Conservation (phyloP, 2,113 vertebrate species). For the Pelmatolapia mariae region DNA sequence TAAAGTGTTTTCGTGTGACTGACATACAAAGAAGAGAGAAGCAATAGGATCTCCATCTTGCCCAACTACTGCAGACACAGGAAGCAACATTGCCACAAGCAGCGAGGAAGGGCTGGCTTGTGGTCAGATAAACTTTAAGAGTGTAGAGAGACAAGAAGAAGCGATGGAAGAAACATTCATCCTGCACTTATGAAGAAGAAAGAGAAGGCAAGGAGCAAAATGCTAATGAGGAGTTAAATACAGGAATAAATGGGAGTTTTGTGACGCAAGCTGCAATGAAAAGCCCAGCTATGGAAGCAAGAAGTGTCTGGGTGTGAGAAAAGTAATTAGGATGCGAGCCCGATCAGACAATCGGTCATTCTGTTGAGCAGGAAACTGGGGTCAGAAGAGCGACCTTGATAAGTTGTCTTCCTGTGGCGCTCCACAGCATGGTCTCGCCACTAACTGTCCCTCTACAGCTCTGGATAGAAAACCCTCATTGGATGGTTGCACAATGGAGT, state of each 20-base stretch:
- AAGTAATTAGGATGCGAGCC: not conserved
- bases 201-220: not conserved
- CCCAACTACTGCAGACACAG: slow-evolving; percentile 30
- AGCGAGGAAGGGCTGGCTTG: slow-evolving; percentile 13
- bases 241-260: not conserved
- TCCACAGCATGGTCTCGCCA: slow-evolving; percentile 41
- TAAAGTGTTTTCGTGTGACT: not conserved
- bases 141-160: slow-evolving; percentile 35
- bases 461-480: slow-evolving; percentile 23
- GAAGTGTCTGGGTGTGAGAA: not conserved
- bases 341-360: slow-evolving; percentile 46
- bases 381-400: slow-evolving; percentile 65
- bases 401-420: slow-evolving; percentile 50
- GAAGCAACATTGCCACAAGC: slow-evolving; percentile 22
- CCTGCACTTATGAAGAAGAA: not conserved
- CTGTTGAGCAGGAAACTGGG: slow-evolving; percentile 62
- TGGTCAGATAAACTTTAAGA: slow-evolving; percentile 22
- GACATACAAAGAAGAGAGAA: not conserved
- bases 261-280: not conserved
- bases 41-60: not conserved
- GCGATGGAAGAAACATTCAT: slow-evolving; percentile 17
- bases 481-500: slow-evolving; percentile 42
- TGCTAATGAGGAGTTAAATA: not conserved
- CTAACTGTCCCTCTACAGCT: slow-evolving; percentile 28
- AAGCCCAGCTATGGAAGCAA: not conserved